Evolutionary conservation across 30 jellyfish, hydroid and myxozoan species (phyloP).

Genomic region (Turritopsis dohrnii): DNA sequence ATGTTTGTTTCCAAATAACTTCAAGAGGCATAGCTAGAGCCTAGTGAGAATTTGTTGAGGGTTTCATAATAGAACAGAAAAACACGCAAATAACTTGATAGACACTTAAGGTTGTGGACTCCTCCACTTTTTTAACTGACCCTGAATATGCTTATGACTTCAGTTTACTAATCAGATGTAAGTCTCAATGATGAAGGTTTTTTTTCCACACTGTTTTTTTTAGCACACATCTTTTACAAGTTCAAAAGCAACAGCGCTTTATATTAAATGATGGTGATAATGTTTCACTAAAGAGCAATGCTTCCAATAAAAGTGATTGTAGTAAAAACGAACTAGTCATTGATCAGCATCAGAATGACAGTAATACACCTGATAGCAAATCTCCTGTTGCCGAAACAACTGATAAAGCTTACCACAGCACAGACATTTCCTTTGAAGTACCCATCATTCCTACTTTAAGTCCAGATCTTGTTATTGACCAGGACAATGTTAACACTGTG

Average conservation of each 20-base stretch:
- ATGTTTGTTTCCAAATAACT: not conserved
- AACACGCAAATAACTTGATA: too few relatives aligned
- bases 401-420: not conserved
- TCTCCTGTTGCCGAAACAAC: not conserved
- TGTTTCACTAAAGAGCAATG: slow-evolving; percentile 1
- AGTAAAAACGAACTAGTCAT: not conserved
- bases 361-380: not conserved
- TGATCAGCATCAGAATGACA: not conserved
- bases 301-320: slow-evolving; percentile 18
- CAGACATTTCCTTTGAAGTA: not conserved
- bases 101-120: too few relatives aligned
- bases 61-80: too few relatives aligned
- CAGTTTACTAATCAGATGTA: too few relatives aligned
- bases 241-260: not conserved
- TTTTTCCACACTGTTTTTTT: not conserved
- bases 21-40: not conserved
- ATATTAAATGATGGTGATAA: slow-evolving; percentile 17
- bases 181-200: too few relatives aligned
- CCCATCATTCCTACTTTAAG: not conserved
- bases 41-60: not conserved
- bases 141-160: too few relatives aligned
- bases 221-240: not conserved
- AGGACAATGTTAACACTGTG: not conserved
- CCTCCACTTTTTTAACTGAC: too few relatives aligned
- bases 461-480: not conserved